These are phyloP conservation scores for Solenopsis fugax DNA, from an alignment of 1,140 invertebrate species.

Conservation along the genomic window DNA sequence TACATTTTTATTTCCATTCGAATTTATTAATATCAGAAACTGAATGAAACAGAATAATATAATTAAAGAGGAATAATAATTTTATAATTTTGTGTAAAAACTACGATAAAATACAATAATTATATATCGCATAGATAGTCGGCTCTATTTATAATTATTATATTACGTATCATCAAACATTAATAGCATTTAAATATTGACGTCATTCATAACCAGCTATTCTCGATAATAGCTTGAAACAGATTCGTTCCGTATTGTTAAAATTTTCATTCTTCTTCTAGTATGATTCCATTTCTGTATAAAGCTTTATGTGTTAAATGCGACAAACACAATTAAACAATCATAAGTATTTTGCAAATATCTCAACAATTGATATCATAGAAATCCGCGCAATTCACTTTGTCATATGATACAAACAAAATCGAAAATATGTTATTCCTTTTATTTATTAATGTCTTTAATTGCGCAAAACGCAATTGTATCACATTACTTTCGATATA, in stretches of 20 bases:
- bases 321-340: neutral
- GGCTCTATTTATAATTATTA: neutral
- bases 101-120: neutral
- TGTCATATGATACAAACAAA: neutral
- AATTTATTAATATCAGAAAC: neutral
- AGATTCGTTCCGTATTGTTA: neutral
- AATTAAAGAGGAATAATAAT: neutral
- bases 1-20: neutral
- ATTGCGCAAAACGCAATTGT: neutral
- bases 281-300: neutral
- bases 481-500: neutral
- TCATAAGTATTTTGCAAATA: conserved; percentile 5
- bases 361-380: neutral
- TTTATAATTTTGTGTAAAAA: neutral
- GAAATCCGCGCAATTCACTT: neutral
- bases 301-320: conserved; percentile 19
- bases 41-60: neutral
- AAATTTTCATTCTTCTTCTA: neutral
- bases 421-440: neutral
- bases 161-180: neutral
- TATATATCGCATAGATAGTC: neutral
- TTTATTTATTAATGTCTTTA: neutral
- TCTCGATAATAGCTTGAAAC: neutral
- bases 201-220: neutral
- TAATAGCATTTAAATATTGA: conserved; percentile 28